phyloP scores from a whole-genome alignment of 2,113 vertebrate species.

The Sphyrna mokarran region DNA sequence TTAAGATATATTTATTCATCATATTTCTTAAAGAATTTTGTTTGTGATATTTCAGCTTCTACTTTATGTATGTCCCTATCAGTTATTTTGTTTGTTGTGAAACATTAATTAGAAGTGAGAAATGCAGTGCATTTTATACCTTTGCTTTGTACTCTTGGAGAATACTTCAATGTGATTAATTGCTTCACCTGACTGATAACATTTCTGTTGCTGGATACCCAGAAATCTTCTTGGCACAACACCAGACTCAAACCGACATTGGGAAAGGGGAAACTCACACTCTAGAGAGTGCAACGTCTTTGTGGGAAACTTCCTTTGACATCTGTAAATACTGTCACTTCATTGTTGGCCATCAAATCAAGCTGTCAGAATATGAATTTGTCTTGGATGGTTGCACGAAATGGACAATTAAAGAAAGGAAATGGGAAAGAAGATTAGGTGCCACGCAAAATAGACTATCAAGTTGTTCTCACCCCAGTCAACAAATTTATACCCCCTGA shows the following conservation, averaged over 20 bases:
- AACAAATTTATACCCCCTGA: not conserved
- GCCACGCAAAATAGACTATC: not conserved
- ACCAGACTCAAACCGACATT: not conserved
- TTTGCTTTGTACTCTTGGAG: no score
- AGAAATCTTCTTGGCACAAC: not conserved
- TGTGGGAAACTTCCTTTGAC: not conserved
- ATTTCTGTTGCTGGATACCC: not conserved
- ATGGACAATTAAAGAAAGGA: not conserved
- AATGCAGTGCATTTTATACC: not conserved
- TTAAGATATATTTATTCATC: not conserved
- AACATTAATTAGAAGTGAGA: not conserved
- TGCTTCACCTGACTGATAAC: not conserved
- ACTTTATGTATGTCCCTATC: not conserved
- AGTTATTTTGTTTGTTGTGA: not conserved
- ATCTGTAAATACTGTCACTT: not conserved
- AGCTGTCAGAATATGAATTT: not conserved
- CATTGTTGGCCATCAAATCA: not conserved
- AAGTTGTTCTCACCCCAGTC: not conserved
- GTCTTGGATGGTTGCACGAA: not conserved
- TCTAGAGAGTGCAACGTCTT: not conserved
- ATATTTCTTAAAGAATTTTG: not conserved
- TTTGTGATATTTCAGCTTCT: not conserved
- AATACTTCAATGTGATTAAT: not conserved
- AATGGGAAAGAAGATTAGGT: not conserved
- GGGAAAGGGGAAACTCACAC: no score